Evolutionary conservation across 2,797 vertebrate genomes (phyloP), one percentile per base, ranked within the genome.

Genomic region (Sebastes ruberrimus): DNA sequence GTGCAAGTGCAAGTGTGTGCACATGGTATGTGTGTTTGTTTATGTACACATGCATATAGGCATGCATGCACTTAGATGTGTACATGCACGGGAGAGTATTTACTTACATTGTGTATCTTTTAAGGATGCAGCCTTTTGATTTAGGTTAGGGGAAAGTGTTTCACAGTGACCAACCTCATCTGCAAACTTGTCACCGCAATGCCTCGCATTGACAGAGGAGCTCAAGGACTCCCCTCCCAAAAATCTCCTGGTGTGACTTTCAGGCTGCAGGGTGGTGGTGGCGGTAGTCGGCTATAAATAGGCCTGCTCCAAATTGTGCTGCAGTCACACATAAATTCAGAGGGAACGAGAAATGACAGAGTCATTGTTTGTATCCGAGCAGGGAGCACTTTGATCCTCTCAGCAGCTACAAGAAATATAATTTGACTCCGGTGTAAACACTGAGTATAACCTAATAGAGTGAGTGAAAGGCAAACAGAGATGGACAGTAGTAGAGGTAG

Each of bases 161-260:
- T 93, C 76, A 90, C 78, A 61, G 85, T 84, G 90, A 92, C 85
- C 86, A 83, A 86, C 87, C 85, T 90, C 84, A 89, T 94, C 90
- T 87, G 87, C 86, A 90, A 94, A 95, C 91, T 90, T 95, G 91
- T 89, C 84, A 89, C 90, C 85, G 92, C 89, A 89, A 79, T 89
- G 92, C 88, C 75, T 89, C 20, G 62, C 86, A 86, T 76, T 89
- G 86, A 92, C 85, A 80, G 86, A 87, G 71, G 61, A 92, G 88
- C 90, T 93, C 90, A 90, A 93, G 92, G 93, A 90, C 93, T 90
- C 70, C 81, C 78, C 77, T 71, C 82, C 85, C 79, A 67, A 91
- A 94, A 94, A 90, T 82, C 88, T 89, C 85, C 80, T 20, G 83
- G 90, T 94, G 89, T 93, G 94, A 94, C 93, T 93, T 93, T 94